Conservation (phyloP, 2,113 vertebrate species). For the Anarhynchus alexandrinus region DNA sequence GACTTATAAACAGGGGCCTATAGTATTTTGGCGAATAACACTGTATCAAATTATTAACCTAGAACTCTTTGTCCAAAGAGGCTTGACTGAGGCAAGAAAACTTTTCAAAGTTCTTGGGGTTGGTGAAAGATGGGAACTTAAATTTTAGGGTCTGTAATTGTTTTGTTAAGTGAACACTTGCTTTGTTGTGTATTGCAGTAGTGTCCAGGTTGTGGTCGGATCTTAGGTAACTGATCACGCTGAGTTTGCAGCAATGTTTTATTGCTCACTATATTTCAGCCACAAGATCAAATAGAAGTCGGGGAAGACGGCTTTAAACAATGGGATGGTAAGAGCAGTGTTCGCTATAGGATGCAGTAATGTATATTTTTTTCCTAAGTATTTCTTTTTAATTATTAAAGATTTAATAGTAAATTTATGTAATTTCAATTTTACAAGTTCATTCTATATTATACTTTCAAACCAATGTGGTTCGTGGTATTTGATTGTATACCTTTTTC, state of each 20-base stretch:
- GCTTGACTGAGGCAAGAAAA: background rate
- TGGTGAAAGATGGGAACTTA: background rate
- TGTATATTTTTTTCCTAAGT: constrained; percentile 66
- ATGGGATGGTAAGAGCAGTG: constrained; percentile 94
- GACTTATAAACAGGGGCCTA: background rate
- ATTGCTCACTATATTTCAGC: constrained; percentile 94
- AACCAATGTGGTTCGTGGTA: background rate
- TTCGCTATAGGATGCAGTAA: constrained; percentile 78
- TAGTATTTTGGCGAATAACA: background rate
- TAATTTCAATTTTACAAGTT: background rate
- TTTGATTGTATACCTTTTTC: background rate
- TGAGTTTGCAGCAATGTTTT: constrained; percentile 77
- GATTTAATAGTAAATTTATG: constrained; percentile 10
- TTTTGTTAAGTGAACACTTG: background rate
- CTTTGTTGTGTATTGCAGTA: constrained; percentile 62
- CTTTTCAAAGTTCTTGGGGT: background rate
- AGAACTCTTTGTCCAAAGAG: background rate
- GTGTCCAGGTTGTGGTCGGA: constrained; percentile 77
- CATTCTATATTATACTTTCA: background rate
- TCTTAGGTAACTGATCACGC: constrained; percentile 70
- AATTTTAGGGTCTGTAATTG: background rate
- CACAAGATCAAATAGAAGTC: constrained; percentile 97
- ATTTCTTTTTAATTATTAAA: constrained; percentile 13
- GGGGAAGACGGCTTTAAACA: constrained; percentile 99
- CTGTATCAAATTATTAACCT: accelerated